Evolutionary conservation across 2,113 vertebrate genomes (phyloP), one percentile per base, ranked within the genome.

Genomic region (Mungos mungo): DNA sequence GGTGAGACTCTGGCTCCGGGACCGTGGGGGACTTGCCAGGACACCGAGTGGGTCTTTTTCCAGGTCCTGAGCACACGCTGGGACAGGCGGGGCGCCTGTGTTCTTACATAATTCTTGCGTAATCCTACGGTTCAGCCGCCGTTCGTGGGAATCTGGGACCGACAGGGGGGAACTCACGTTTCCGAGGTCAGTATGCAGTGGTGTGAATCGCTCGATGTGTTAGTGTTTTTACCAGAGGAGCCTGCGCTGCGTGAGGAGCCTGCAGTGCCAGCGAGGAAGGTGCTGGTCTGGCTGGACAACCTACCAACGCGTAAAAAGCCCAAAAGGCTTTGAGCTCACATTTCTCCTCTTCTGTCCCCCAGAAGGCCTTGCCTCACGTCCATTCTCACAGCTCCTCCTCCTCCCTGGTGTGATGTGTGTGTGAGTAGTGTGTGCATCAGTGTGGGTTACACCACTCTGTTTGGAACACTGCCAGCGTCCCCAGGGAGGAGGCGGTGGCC

Each of bases 51-150:
- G 11, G 21, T 57, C 33, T 35, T 72, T 76, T 52, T 33, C 41
- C 71, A 65, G 54, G 54, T 82, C 52, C 1, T 41, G 77, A 82
- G 7, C 33, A 41, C 2, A 7, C 45, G 0, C 50, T n/a, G 1
- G 0, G 2, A 41, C 23, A 5, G 45, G 16, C 5, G 0, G 80
- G 72, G 8, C 25, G 8, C 72, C 3, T 0, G 52, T 5, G 80
- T 84, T 87, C 63, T 47, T 35, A 25, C 1, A 0, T 33, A 7
- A 84, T 80, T 83, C 63, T 47, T 35, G 19, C 23, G 57, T 38
- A 8, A 69, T 69, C 15, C 21, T 33, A 25, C 7, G 7, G 54
- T 66, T 83, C 74, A 83, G 57, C n/a, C 15, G 38, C 29, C n/a
- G 14, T 47, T 50, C n/a, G 19, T 13, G 65, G 88, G 69, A 80